Evolutionary conservation across 1,140 invertebrate genomes (phyloP).

Genomic region (Wiebesia pumilae): DNA sequence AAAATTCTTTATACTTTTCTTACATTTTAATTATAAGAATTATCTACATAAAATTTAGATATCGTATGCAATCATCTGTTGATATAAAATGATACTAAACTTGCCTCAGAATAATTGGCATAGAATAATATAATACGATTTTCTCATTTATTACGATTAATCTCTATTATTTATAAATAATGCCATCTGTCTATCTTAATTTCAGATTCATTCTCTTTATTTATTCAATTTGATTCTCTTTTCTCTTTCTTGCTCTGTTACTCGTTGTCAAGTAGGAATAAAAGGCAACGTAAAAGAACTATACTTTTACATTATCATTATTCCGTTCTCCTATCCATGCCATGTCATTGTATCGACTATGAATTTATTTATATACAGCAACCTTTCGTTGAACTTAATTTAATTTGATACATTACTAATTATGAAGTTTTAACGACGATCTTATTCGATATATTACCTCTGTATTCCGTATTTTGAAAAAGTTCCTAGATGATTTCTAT

Average conservation of each 20-base stretch:
- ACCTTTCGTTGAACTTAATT: slow-evolving; percentile 21
- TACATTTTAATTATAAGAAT: background rate
- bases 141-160: too few species aligned
- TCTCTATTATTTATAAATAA: slow-evolving; percentile 30
- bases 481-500: too few species aligned
- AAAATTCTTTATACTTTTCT: too few species aligned
- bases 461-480: too few species aligned
- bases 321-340: background rate
- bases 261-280: slow-evolving; percentile 10
- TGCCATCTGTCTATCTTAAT: background rate
- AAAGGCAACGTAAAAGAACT: slow-evolving; percentile 46
- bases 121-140: slow-evolving; percentile 28
- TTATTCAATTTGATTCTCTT: background rate
- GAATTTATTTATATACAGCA: background rate
- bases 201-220: background rate
- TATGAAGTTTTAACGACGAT: slow-evolving; percentile 19
- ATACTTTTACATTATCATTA: slow-evolving; percentile 46
- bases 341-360: background rate
- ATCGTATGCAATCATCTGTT: background rate
- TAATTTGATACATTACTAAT: slow-evolving; percentile 2
- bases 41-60: background rate
- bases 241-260: background rate
- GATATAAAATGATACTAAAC: background rate
- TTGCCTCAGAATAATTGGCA: slow-evolving; percentile 13
- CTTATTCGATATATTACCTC: background rate